Conservation (phyloP, 2,113 vertebrate genomes). For the Tachycineta bicolor region DNA sequence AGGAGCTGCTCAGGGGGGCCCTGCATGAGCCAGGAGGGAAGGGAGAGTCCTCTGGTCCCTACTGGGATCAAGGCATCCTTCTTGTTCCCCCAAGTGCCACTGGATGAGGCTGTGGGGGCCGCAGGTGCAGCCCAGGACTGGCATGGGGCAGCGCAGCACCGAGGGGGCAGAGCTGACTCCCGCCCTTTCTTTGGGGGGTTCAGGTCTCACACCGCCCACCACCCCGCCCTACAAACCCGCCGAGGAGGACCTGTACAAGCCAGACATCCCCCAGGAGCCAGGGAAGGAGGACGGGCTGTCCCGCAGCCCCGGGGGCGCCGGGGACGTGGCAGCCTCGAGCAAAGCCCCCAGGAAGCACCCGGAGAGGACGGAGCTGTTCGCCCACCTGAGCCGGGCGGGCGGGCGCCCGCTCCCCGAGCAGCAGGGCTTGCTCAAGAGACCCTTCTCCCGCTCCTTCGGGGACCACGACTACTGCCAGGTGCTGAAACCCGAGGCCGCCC, state of each 20-base stretch:
- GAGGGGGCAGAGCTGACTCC: neutral
- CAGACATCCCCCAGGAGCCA: constrained; percentile 78
- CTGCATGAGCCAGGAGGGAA: neutral
- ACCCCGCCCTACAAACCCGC: constrained; percentile 94
- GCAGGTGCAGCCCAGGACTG: neutral
- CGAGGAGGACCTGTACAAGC: constrained; percentile 95
- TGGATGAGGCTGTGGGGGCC: neutral
- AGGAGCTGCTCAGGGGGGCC: neutral
- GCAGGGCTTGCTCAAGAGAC: constrained; percentile 72
- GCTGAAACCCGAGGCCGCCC: constrained; percentile 70
- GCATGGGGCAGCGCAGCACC: neutral
- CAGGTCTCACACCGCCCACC: constrained; percentile 96
- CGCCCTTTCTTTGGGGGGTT: neutral
- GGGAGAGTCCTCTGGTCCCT: neutral
- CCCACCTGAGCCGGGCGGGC: constrained; percentile 83
- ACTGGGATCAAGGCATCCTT: neutral
- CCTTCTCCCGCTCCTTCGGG: constrained; percentile 84
- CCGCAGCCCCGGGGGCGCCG: constrained; percentile 20
- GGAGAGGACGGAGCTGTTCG: constrained; percentile 91
- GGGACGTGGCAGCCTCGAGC: constrained; percentile 29
- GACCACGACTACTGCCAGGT: constrained; percentile 97
- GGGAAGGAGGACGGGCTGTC: constrained; percentile 39
- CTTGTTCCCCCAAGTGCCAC: neutral
- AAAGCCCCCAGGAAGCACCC: constrained; percentile 85
- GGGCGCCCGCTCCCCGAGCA: constrained; percentile 60